Evolutionary conservation across 2,888 invertebrate genomes (phyloP), one percentile per base, ranked within the genome.

Genomic region (Osmoderma eremita): DNA sequence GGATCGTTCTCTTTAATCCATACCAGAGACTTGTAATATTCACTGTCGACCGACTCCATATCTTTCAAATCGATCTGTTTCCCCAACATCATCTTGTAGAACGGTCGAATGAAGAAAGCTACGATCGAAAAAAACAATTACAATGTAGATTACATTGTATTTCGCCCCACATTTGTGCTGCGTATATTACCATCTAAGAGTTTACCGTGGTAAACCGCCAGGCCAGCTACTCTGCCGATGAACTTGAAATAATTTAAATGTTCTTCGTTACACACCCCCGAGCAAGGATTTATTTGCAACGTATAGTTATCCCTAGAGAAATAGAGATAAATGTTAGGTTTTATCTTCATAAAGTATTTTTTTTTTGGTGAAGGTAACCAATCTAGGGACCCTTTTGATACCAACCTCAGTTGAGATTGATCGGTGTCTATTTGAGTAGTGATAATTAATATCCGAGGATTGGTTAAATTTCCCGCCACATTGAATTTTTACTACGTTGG

Each of bases 141-240:
- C n/a, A n/a, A 30, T 2, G 30, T 30, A 6, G 30, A 6, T 30
- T 30, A 10, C 10, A 8, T 30, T 2, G 30, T 30, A 6, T 30
- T 5, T n/a, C n/a, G n/a, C n/a, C n/a, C n/a, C n/a, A n/a, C n/a
- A n/a, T n/a, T n/a, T n/a, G n/a, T 22, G 22, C 1, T 41, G 3
- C 24, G 1, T 50, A 67, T 61, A 84, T 83, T 78, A 95, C 96
- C 97, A 85, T 98, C 98, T 70, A 98, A 84, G 73, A 99, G 86
- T 85, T 98, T 98, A 75, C 98, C 98, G 81, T 99, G 98, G 83
- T 97, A 98, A 38, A 99, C 96, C 24, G 98, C 98, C 97, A 99
- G 98, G 74, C 98, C 99, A 64, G 97, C 98, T 71, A 98, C 92
- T 67, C 98, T 87, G 68, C 99, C 99, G 75, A 98, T 98, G 82